These are phyloP conservation scores for Tympanoctomys barrerae DNA, from an alignment of 2,797 vertebrate genomes.

Conservation along the genomic window DNA sequence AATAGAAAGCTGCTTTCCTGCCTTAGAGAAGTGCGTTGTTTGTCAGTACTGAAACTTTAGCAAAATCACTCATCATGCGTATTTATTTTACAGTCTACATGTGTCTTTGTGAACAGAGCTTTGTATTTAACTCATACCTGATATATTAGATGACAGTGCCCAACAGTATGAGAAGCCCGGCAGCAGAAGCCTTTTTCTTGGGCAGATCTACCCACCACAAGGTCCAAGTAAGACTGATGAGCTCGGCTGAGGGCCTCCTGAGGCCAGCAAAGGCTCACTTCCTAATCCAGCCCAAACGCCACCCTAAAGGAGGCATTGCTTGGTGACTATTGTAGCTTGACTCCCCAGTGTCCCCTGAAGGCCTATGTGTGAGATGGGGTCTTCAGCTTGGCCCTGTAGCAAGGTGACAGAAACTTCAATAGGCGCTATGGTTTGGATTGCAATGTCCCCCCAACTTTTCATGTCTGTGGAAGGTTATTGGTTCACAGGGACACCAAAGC, in stretches of 20 bases:
- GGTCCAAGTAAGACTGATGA: not conserved
- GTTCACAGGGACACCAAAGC: not conserved
- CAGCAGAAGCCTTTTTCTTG: not conserved
- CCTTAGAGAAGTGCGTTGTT: not conserved
- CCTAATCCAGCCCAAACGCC: not conserved
- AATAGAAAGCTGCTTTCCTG: not conserved
- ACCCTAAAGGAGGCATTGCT: not conserved
- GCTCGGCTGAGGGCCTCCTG: too few species aligned
- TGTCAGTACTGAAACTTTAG: not conserved
- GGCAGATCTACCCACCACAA: not conserved
- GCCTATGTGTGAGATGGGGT: not conserved
- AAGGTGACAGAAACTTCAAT: not conserved
- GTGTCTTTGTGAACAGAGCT: not conserved
- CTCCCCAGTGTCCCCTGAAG: not conserved
- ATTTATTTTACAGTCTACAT: not conserved
- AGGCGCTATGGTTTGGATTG: not conserved
- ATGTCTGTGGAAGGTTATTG: not conserved
- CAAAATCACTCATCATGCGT: not conserved
- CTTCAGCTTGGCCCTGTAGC: not conserved
- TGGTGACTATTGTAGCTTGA: not conserved
- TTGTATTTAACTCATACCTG: not conserved
- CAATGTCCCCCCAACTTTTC: not conserved
- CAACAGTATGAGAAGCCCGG: too few species aligned
- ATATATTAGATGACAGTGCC: not conserved
- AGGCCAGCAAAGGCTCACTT: not conserved